A percentile compares a stretch with the other conserved stretches of the same genome.
phyloP scores from a whole-genome alignment of 2,797 vertebrate species.

The Fringilla coelebs region DNA sequence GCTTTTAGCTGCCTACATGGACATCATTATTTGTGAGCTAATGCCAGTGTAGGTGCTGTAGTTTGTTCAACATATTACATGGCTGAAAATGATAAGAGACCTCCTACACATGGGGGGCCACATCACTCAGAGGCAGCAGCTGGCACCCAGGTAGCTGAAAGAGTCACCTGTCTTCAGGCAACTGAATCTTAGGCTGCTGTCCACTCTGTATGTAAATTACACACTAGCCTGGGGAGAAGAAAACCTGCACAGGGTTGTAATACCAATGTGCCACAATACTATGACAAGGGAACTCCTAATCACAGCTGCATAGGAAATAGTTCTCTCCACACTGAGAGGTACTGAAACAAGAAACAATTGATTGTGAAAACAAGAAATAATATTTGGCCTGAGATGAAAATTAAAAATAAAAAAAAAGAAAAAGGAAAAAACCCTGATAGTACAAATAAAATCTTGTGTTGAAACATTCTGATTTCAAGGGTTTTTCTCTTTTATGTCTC shows the following conservation, averaged over 20 bases:
- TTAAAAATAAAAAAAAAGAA: neutral
- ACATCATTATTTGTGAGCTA: neutral
- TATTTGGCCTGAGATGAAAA: neutral
- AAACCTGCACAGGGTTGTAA: neutral
- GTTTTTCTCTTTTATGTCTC: neutral
- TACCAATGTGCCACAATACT: neutral
- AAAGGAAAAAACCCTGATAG: fast-evolving
- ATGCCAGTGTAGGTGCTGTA: too few species aligned
- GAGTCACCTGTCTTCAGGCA: neutral
- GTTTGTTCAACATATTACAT: neutral
- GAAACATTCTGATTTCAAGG: neutral
- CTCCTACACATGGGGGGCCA: neutral
- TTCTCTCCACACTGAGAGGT: neutral
- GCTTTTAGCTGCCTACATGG: neutral
- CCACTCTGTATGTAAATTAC: neutral
- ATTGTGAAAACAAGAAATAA: neutral
- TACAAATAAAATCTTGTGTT: neutral
- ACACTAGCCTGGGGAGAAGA: neutral
- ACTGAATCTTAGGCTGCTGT: neutral
- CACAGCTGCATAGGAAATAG: neutral
- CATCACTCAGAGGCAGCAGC: neutral
- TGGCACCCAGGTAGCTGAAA: neutral
- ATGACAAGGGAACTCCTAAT: neutral
- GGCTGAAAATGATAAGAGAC: neutral
- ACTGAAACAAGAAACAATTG: neutral